Conservation (phyloP, 2,888 invertebrate genomes). For the Liopterus haemorrhoidalis region DNA sequence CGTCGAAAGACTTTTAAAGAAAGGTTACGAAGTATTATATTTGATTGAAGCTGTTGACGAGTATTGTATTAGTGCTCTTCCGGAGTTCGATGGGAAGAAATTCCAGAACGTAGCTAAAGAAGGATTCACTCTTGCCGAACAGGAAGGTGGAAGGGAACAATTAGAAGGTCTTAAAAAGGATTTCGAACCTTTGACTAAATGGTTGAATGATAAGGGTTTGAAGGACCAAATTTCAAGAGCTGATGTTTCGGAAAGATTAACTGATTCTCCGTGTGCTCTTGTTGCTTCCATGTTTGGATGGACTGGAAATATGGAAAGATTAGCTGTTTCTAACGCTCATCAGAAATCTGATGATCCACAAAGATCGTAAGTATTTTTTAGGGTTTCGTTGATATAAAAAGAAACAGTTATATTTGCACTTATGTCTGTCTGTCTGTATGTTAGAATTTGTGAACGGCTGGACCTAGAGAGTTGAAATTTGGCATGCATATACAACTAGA, state of each 20-base stretch:
- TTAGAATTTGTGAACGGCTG: too few relatives aligned
- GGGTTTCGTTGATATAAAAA: too few relatives aligned
- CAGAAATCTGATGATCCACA: constrained; percentile 92
- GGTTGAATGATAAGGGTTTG: constrained; percentile 57
- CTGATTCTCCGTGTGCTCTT: constrained; percentile 90
- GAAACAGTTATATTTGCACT: too few relatives aligned
- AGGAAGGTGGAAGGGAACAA: constrained; percentile 63
- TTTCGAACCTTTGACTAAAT: constrained; percentile 85
- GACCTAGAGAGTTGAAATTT: too few relatives aligned
- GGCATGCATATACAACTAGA: too few relatives aligned
- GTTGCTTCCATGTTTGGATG: constrained; percentile 96
- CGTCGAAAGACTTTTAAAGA: constrained; percentile 85
- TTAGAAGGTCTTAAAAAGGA: constrained; percentile 68
- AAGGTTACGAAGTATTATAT: constrained; percentile 93
- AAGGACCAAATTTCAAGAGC: constrained; percentile 69
- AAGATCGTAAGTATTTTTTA: constrained; percentile 54
- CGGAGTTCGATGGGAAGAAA: constrained; percentile 97
- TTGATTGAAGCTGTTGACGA: constrained; percentile 97
- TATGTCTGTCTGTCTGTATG: too few relatives aligned
- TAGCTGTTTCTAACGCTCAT: constrained; percentile 92
- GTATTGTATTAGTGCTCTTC: constrained; percentile 91
- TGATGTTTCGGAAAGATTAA: constrained; percentile 78
- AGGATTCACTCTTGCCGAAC: constrained; percentile 80
- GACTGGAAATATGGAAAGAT: constrained; percentile 99
- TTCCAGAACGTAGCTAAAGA: constrained; percentile 99